Percentiles rank a stretch among this genome's conserved stretches.
phyloP scores from a whole-genome alignment of 2,888 invertebrate species.

The Eurytoma californica region DNA sequence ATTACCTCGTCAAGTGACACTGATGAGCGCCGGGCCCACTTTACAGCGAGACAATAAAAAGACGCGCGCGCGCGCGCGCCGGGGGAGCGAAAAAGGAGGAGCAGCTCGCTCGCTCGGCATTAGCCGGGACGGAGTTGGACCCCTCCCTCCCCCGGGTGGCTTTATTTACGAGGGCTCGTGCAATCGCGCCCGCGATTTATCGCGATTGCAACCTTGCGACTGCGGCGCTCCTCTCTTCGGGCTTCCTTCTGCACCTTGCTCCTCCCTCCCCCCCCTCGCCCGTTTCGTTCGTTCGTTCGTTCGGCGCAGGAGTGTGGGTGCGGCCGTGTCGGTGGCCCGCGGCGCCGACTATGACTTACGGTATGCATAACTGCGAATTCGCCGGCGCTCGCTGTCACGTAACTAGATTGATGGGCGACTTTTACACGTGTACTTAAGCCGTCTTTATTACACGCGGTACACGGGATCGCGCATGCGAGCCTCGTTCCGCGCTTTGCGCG shows the following conservation, averaged over 20 bases:
- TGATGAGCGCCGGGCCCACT: constrained; percentile 12
- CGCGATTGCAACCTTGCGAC: constrained; percentile 66
- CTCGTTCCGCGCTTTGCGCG: too few relatives aligned
- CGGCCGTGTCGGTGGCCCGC: neutral
- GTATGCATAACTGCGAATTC: constrained; percentile 7
- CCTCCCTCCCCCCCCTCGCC: neutral
- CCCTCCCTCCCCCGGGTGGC: constrained; percentile 10
- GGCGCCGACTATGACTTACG: neutral
- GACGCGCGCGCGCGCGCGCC: too few relatives aligned
- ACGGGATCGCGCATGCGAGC: neutral
- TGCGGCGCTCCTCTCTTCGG: neutral
- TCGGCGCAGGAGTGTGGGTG: neutral
- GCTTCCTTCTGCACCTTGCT: neutral
- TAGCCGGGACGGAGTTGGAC: neutral
- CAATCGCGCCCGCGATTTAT: constrained; percentile 68
- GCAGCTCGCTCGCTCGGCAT: neutral
- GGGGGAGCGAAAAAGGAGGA: constrained; percentile 43
- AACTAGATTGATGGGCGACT: constrained; percentile 23
- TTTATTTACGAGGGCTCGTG: constrained; percentile 66
- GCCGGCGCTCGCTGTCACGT: constrained; percentile 1
- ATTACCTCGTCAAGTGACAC: constrained; percentile 39
- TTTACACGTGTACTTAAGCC: constrained; percentile 23
- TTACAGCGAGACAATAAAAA: constrained; percentile 36
- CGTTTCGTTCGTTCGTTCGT: neutral
- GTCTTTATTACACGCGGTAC: constrained; percentile 38